Evolutionary conservation across 2,888 invertebrate genomes (phyloP).

Genomic region (Amphiduros pacificus): DNA sequence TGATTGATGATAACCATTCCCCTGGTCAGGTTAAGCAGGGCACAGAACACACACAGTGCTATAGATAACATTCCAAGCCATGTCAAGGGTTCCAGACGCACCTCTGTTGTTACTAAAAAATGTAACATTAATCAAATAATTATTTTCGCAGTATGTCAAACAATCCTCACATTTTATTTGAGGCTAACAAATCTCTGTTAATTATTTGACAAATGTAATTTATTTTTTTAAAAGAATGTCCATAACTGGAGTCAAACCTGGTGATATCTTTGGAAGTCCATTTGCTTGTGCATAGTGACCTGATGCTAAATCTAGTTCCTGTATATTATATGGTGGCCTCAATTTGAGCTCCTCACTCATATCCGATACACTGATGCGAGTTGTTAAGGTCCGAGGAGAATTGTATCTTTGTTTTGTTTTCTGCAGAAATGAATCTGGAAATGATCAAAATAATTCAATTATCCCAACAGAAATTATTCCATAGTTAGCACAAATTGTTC

Average conservation of each 20-base stretch:
- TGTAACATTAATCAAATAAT: background rate
- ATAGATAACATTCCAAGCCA: conserved; percentile 35
- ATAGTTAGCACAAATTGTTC: background rate
- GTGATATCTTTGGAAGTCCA: background rate
- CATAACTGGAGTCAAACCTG: too few species aligned
- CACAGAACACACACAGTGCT: conserved; percentile 37
- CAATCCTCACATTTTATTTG: background rate
- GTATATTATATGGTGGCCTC: conserved; percentile 43
- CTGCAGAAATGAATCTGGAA: conserved; percentile 41
- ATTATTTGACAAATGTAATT: too few species aligned
- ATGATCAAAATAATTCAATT: background rate
- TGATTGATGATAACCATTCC: conserved; percentile 38
- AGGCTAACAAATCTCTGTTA: too few species aligned
- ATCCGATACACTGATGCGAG: conserved; percentile 42
- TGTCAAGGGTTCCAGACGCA: conserved; percentile 33
- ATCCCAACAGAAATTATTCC: background rate
- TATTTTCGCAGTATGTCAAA: background rate
- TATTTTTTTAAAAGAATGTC: too few species aligned
- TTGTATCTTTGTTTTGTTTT: conserved; percentile 45
- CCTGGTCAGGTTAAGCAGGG: conserved; percentile 38
- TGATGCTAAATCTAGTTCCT: conserved; percentile 39
- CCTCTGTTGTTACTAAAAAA: conserved; percentile 29
- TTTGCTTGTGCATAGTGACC: too few species aligned
- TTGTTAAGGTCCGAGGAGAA: conserved; percentile 43
- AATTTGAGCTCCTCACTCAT: conserved; percentile 44